Evolutionary conservation across 2,113 vertebrate genomes (phyloP), one percentile per base, ranked within the genome.

Genomic region (Neopipo cinnamomea): DNA sequence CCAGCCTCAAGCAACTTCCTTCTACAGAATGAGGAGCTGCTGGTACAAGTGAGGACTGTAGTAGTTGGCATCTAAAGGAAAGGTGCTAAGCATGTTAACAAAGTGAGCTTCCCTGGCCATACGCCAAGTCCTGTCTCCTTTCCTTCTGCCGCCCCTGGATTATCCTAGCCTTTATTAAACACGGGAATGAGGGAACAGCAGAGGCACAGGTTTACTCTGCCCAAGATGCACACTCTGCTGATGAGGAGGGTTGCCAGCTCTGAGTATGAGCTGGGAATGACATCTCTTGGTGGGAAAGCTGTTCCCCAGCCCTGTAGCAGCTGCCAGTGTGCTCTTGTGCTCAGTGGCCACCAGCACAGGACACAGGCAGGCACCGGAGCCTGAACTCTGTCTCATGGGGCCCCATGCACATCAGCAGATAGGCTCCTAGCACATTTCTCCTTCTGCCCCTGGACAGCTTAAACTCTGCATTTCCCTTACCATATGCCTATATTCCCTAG

Each of bases 361-460:
- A 22, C 5, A 14, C 5, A 1, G 5, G 7, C 2, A 2, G 12
- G n/a, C 46, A 41, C 16, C 3, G 0, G 3, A 58, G 50, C 55
- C 72, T 8, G 7, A 1, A 0, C 20, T 18, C 37, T 24, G n/a
- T 6, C 30, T 33, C 23, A 13, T 0, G 0, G 8, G 5, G 8
- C 14, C 39, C 78, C 1, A 0, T 8, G 14, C n/a, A 4, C 1
- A 13, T 18, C 56, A 42, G 39, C 56, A 33, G 31, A 14, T 18
- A 22, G 41, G 14, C 11, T 79, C 21, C 58, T 11, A 3, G 33
- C 33, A 13, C 4, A 0, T 25, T 53, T 5, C n/a, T 55, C 5
- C 42, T 47, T 6, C 66, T 49, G 35, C 13, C 50, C 14, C 14
- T n/a, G 19, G 9, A 6, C 8, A 8, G 8, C 37, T 27, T 23